These are phyloP conservation scores for Enteromius afrohamiltoni DNA, from an alignment of 2,797 vertebrate genomes.

Conservation along the genomic window DNA sequence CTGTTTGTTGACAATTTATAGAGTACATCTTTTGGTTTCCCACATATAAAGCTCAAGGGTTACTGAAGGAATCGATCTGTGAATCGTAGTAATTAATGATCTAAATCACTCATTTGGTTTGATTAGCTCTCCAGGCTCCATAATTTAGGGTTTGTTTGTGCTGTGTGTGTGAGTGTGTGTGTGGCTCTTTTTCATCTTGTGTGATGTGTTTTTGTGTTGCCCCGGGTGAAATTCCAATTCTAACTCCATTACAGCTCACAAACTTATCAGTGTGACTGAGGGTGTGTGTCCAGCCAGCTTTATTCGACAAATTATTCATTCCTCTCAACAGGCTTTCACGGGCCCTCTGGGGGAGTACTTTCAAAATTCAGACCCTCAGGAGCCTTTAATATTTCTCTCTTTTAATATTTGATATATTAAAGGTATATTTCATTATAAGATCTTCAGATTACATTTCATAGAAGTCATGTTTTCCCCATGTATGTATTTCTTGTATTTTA, in stretches of 20 bases:
- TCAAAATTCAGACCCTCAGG: constrained; percentile 6
- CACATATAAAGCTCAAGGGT: constrained; percentile 18
- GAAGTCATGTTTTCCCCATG: not conserved
- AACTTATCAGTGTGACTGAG: constrained; percentile 43
- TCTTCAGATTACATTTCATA: not conserved
- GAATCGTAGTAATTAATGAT: constrained; percentile 50
- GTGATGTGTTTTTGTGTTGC: constrained; percentile 38
- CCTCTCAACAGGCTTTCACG: constrained; percentile 35
- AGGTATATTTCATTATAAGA: constrained; percentile 8
- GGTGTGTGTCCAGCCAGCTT: constrained; percentile 35
- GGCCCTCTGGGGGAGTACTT: not conserved
- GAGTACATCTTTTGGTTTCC: constrained; percentile 29
- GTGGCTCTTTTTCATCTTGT: constrained; percentile 13
- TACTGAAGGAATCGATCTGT: constrained; percentile 43
- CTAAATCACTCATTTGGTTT: constrained; percentile 39
- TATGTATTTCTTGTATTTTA: constrained; percentile 1
- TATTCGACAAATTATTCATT: constrained; percentile 48
- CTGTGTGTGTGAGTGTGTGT: constrained; percentile 9
- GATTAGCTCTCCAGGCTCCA: constrained; percentile 34
- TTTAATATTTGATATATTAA: constrained; percentile 27
- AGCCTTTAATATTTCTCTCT: constrained; percentile 21
- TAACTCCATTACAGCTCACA: constrained; percentile 50
- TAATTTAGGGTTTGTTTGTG: constrained; percentile 18
- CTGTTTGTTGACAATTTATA: not conserved
- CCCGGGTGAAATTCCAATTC: constrained; percentile 40